Base-by-base conservation (phyloP, 2,797 vertebrate species). In the Esox masquinongy region DNA sequence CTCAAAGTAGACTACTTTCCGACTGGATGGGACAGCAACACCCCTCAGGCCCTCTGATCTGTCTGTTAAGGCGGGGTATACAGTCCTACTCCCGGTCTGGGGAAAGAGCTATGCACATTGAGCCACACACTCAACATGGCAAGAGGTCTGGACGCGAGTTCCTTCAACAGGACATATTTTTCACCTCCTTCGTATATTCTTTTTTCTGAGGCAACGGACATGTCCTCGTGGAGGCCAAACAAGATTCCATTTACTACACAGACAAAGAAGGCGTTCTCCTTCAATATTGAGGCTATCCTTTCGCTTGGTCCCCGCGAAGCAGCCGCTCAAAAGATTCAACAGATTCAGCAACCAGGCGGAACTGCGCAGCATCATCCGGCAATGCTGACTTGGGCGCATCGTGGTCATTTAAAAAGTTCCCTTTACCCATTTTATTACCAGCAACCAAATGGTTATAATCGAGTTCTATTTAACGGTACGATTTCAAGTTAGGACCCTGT, bases 201-300 rank as follows among this genome's bases (percentile, higher is more conserved):
- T 64, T 56, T 68, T 15, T 74, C 34, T 22, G n/a, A 34, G 29
- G n/a, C 22, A 24, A 12, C 34, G 63, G 34, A 64, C 56, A 14
- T 26, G 19, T 31, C 36, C 24, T 17, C 50, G 1, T 34, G 53
- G n/a, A 19, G 43, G 19, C 53, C 31, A 53, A 64, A 4, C 26
- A 81, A 78, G 50, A 43, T 26, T 59, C 24, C 34, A 50, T 64
- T 19, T 36, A 34, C 53, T 6, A 51, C 56, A 15, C 59, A 31
- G 39, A n/a, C 51, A 31, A 73, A 49, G 19, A 81, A 74, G 26
- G 3, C 39, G n/a, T 49, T 50, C 36, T 73, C 75, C 7, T 80
- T 80, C 78, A 83, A 77, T 29, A 78, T 78, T 51, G 78, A 83
- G 12, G 78, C 75, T 12, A 83, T 80, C 29, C 73, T 80, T 50